phyloP scores from a whole-genome alignment of 2,797 vertebrate genomes.

The Acanthurus lineatus region DNA sequence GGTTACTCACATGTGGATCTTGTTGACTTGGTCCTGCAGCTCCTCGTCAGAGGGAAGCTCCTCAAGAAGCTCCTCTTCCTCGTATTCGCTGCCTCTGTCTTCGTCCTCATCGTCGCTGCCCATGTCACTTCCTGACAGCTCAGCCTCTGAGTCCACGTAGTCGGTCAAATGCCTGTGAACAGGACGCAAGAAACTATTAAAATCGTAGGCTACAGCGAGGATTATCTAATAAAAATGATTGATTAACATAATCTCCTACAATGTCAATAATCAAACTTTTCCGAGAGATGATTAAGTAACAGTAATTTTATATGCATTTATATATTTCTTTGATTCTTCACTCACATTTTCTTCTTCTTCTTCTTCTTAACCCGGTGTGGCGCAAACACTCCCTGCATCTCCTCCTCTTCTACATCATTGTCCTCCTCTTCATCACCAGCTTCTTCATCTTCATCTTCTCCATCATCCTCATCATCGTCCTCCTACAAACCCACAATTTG shows the following conservation, averaged over 20 bases:
- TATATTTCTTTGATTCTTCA: not conserved
- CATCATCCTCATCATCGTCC: conserved; percentile 80
- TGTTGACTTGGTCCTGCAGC: conserved; percentile 94
- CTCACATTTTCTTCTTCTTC: conserved; percentile 92
- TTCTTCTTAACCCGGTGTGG: conserved; percentile 79
- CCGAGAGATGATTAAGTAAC: not conserved
- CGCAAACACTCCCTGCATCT: conserved; percentile 87
- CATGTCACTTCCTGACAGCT: conserved; percentile 93
- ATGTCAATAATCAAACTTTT: no score
- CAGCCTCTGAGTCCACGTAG: conserved; percentile 95
- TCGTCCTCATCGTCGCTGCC: conserved; percentile 94
- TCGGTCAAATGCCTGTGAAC: conserved; percentile 87
- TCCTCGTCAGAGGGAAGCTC: conserved; percentile 93
- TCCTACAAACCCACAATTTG: conserved; percentile 73
- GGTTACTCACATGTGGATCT: conserved; percentile 95
- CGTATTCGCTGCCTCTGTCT: conserved; percentile 90
- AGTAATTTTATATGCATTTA: not conserved
- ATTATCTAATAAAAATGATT: not conserved
- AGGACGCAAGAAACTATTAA: not conserved
- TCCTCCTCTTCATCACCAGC: conserved; percentile 57
- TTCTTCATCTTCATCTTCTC: conserved; percentile 56
- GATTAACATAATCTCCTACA: no score
- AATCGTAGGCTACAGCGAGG: not conserved
- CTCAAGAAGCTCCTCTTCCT: conserved; percentile 93
- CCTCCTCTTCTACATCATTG: conserved; percentile 82